Base-by-base conservation (phyloP, 2,888 invertebrate genomes). In the Platycheirus albimanus region DNA sequence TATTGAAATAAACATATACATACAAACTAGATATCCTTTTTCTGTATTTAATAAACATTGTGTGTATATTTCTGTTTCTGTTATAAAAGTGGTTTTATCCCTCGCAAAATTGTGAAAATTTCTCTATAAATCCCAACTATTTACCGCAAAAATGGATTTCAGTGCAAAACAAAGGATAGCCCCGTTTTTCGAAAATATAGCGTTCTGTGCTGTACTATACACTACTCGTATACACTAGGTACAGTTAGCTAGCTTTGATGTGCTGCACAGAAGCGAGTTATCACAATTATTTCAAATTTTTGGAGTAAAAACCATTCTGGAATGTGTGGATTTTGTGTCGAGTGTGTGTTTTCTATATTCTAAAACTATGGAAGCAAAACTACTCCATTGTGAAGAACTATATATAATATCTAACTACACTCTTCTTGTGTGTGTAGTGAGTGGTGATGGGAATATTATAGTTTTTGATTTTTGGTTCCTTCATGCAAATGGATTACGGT, bases 381-480 rank as follows among this genome's bases (percentile, higher is more conserved):
- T 8, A 33, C 54, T 54, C 3, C 54, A 54, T 54, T 54, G n/a
- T 15, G 8, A 8, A 1, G n/a, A 36, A 19, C 54, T 36, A 36
- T 13, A 54, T n/a, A 17, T 45, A 19, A 36, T 13, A 54, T n/a
- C 45, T 45, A 19, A 2, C 15, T 15, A 10, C 19, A 19, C 2
- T 19, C 19, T 6, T 8, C 24, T n/a, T n/a, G n/a, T n/a, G n/a
- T n/a, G n/a, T n/a, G n/a, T n/a, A n/a, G n/a, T n/a, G n/a, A n/a
- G n/a, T n/a, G n/a, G n/a, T n/a, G n/a, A 66, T 61, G 71, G 15
- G 58, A 71, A 81, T 76, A n/a, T n/a, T n/a, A n/a, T 72, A 83
- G 67, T 83, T 83, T 67, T 77, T 72, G n/a, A n/a, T 69, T 69
- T 83, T 81, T 72, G 71, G 71, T 61, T 72, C n/a, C n/a, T 45